These are phyloP conservation scores for Chaenocephalus aceratus DNA, from an alignment of 2,113 vertebrate species.

Conservation along the genomic window DNA sequence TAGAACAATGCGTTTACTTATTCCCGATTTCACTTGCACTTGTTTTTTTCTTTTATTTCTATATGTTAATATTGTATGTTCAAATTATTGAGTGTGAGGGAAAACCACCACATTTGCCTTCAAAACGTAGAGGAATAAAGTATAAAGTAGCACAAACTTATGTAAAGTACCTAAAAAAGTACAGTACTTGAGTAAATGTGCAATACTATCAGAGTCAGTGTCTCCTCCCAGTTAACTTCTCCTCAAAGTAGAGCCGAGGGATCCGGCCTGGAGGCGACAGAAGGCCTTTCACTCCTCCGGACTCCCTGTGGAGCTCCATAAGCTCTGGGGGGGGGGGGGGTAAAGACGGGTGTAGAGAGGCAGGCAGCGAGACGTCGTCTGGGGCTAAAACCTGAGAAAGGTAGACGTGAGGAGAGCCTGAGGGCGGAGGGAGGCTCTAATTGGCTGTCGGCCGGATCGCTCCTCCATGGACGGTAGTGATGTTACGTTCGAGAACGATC, in stretches of 20 bases:
- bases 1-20: no score
- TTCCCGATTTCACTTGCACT: no score
- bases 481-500: no score
- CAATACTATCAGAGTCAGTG: constrained; percentile 55
- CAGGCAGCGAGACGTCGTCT: constrained; percentile 49
- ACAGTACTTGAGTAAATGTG: constrained; percentile 14
- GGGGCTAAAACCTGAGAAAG: constrained; percentile 75
- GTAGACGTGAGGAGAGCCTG: constrained; percentile 64
- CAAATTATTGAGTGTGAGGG: no score
- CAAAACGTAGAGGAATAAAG: no score
- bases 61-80: no score
- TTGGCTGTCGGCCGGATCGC: constrained; percentile 67
- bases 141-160: no score
- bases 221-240: constrained; percentile 64
- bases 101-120: no score
- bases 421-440: constrained; percentile 77
- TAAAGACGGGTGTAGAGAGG: constrained; percentile 29
- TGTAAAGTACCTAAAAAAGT: no score
- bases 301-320: constrained; percentile 64
- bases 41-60: no score
- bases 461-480: no score
- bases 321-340: constrained; percentile 38
- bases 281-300: constrained; percentile 72
- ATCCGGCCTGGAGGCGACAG: constrained; percentile 68
- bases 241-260: constrained; percentile 69